Evolutionary conservation across 2,888 invertebrate genomes (phyloP), one percentile per base, ranked within the genome.

Genomic region (Altica lythri): DNA sequence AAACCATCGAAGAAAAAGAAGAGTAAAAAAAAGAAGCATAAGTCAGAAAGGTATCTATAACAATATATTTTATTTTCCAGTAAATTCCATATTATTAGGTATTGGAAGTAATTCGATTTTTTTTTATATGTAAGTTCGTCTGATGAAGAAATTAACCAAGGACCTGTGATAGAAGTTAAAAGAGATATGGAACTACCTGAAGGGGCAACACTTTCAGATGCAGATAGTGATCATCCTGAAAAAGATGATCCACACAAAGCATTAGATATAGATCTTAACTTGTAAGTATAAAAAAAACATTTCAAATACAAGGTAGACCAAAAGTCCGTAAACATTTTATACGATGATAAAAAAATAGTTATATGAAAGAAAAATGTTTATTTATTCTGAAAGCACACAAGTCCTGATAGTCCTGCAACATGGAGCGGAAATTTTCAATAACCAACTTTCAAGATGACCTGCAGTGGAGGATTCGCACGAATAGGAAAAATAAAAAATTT

Each of bases 241-340:
- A 81, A 82, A 47, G 86, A 92, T 77, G 96, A 97, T 83, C 95
- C 95, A 44, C 97, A 96, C 79, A 84, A 90, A 66, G 95, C 95
- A 34, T 84, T 99, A 46, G 92, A 99, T 78, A 95, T 98, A 63
- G 91, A 98, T 79, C 81, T 99, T 48, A 96, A 95, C 75, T 84
- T 90, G 90, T 91, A 70, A 81, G 83, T 78, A 37, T 29, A 46
- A 29, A 27, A n/a, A n/a, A n/a, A n/a, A n/a, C n/a, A n/a, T n/a
- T n/a, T n/a, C n/a, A n/a, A n/a, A n/a, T n/a, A n/a, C n/a, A n/a
- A n/a, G n/a, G n/a, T n/a, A n/a, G n/a, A n/a, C n/a, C n/a, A n/a
- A n/a, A n/a, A n/a, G n/a, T n/a, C n/a, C n/a, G n/a, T n/a, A n/a
- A n/a, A n/a, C n/a, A n/a, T n/a, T n/a, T n/a, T n/a, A n/a, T n/a